Percentiles rank a stretch among this genome's conserved stretches.
These are phyloP conservation scores for Papilio polyxenes DNA, from an alignment of 1,140 invertebrate species.

Conservation along the genomic window DNA sequence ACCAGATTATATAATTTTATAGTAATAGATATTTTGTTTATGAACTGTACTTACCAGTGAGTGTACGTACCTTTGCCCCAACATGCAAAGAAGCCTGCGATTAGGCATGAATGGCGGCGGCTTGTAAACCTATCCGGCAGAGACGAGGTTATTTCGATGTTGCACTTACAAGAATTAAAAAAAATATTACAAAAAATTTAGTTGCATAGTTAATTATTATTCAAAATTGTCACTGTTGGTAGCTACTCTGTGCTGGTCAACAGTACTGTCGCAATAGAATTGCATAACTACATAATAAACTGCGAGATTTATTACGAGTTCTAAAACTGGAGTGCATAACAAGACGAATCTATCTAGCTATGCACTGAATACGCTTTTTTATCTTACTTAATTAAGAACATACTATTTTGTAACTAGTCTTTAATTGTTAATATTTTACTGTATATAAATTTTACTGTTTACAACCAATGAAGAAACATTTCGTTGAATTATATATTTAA, in stretches of 20 bases:
- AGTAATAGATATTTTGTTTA: too few relatives aligned
- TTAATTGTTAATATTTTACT: neutral
- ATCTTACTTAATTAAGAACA: neutral
- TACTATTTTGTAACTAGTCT: neutral
- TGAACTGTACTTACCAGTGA: too few relatives aligned
- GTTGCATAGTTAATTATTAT: constrained; percentile 19
- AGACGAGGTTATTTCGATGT: too few relatives aligned
- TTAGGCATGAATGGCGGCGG: too few relatives aligned
- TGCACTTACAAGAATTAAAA: too few relatives aligned
- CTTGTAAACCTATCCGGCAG: too few relatives aligned
- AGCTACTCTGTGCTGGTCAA: constrained; percentile 31
- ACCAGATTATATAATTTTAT: neutral
- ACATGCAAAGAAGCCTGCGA: too few relatives aligned
- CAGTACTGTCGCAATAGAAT: constrained; percentile 40
- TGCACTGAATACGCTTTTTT: constrained; percentile 32
- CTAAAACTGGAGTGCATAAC: constrained; percentile 40
- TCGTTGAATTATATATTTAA: neutral
- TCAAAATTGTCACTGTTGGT: neutral
- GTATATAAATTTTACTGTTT: neutral
- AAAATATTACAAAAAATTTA: neutral
- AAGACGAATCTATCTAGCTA: constrained; percentile 36
- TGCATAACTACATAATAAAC: constrained; percentile 40
- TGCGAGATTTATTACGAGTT: constrained; percentile 36
- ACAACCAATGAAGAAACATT: too few relatives aligned
- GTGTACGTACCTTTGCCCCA: too few relatives aligned